Percentiles rank a stretch among this genome's conserved stretches.
Conservation (phyloP, 2,113 vertebrate species). For the Protobothrops mucrosquamatus region DNA sequence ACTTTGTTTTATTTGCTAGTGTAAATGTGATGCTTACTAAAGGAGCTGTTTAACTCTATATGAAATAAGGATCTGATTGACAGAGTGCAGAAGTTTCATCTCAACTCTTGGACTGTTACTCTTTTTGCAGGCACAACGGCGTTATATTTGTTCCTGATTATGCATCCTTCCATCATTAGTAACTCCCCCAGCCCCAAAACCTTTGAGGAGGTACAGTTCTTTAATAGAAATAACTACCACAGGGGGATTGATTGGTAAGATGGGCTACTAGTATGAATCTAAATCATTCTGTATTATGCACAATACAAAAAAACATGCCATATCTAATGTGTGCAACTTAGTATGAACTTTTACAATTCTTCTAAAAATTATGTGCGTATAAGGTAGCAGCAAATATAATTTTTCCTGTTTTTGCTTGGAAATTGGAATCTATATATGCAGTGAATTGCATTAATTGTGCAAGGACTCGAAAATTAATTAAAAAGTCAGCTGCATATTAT, state of each 20-base stretch:
- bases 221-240: constrained; percentile 99
- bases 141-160: constrained; percentile 96
- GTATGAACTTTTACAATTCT: constrained; percentile 12
- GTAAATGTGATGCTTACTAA: background rate
- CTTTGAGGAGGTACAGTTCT: constrained; percentile 99
- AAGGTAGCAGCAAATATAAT: background rate
- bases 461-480: background rate
- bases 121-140: constrained; percentile 90
- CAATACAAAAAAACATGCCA: constrained; percentile 57
- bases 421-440: background rate
- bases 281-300: constrained; percentile 67
- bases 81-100: background rate
- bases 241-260: constrained; percentile 98
- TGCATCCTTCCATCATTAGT: constrained; percentile 97
- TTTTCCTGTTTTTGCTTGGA: background rate
- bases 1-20: background rate
- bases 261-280: constrained; percentile 78
- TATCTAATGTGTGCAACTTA: constrained; percentile 47
- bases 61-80: background rate
- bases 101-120: constrained; percentile 59
- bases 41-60: constrained; percentile 2
- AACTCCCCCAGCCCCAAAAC: constrained; percentile 97
- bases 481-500: background rate
- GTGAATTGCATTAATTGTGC: background rate
- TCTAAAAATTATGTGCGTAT: constrained; percentile 24